phyloP scores from a whole-genome alignment of 2,888 invertebrate species.

The Chalcis sispes region DNA sequence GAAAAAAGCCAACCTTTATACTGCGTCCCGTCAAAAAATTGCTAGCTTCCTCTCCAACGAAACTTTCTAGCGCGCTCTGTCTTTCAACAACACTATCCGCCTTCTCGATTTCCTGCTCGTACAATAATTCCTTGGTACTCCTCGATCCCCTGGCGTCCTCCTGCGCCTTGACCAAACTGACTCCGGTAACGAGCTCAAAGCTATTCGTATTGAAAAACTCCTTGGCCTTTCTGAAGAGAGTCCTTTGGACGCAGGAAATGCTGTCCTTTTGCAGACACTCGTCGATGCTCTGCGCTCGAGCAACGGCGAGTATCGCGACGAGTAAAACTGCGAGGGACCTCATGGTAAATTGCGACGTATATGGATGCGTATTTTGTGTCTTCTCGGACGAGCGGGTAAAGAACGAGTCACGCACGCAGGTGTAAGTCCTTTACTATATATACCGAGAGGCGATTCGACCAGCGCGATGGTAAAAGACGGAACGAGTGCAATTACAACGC shows the following conservation, averaged over 20 bases:
- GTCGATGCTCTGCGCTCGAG: constrained; percentile 75
- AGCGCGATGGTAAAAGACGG: neutral
- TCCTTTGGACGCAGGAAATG: constrained; percentile 81
- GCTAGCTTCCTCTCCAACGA: constrained; percentile 77
- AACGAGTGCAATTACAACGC: neutral
- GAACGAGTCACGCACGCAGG: constrained; percentile 49
- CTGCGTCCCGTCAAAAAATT: constrained; percentile 79
- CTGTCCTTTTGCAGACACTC: constrained; percentile 81
- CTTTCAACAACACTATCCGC: constrained; percentile 78
- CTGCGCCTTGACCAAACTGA: constrained; percentile 76
- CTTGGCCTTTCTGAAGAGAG: constrained; percentile 79
- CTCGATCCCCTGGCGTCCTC: constrained; percentile 72
- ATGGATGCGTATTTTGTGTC: constrained; percentile 16
- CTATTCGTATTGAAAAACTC: constrained; percentile 79
- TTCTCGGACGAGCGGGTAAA: constrained; percentile 35
- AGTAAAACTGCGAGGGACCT: neutral
- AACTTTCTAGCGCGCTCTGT: constrained; percentile 79
- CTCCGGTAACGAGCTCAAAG: constrained; percentile 79
- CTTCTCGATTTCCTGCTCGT: constrained; percentile 77
- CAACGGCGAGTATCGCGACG: constrained; percentile 60
- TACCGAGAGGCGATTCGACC: constrained; percentile 14
- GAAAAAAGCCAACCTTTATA: constrained; percentile 66
- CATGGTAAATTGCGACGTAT: constrained; percentile 16
- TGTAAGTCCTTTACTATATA: constrained; percentile 45
- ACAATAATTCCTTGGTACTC: constrained; percentile 75